phyloP scores from a whole-genome alignment of 2,888 invertebrate genomes.

The Helleia helle region DNA sequence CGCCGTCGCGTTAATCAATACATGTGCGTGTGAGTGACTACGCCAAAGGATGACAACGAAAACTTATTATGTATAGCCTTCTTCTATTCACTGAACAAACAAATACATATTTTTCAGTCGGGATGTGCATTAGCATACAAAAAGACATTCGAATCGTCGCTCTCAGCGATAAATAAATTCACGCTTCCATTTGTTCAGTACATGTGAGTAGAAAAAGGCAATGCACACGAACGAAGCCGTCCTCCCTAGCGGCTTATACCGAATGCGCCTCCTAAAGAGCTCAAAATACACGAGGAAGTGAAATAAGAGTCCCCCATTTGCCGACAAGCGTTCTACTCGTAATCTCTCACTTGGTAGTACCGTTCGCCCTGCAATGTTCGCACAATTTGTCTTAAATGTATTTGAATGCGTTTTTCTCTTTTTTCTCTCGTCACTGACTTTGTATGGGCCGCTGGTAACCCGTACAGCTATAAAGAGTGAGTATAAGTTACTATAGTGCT shows the following conservation, averaged over 20 bases:
- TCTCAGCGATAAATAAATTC: constrained; percentile 36
- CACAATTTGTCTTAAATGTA: constrained; percentile 74
- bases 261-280: constrained; percentile 61
- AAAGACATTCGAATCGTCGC: constrained; percentile 25
- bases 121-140: constrained; percentile 1
- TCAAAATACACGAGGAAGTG: constrained; percentile 64
- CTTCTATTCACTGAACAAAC: constrained; percentile 29
- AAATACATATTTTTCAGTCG: background rate
- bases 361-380: constrained; percentile 75
- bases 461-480: constrained; percentile 80
- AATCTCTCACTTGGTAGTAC: constrained; percentile 74
- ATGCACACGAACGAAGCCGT: constrained; percentile 45
- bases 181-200: constrained; percentile 31
- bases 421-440: constrained; percentile 78
- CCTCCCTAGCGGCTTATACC: constrained; percentile 61
- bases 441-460: constrained; percentile 81
- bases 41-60: constrained; percentile 36
- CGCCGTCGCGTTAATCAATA: constrained; percentile 76
- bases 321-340: constrained; percentile 72
- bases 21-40: constrained; percentile 79
- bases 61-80: constrained; percentile 36
- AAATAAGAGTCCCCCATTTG: constrained; percentile 59
- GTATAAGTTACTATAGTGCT: constrained; percentile 78
- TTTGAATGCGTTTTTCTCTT: constrained; percentile 76
- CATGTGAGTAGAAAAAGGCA: constrained; percentile 55